Evolutionary conservation across 2,113 vertebrate genomes (phyloP).

Genomic region (Odocoileus hemionus): DNA sequence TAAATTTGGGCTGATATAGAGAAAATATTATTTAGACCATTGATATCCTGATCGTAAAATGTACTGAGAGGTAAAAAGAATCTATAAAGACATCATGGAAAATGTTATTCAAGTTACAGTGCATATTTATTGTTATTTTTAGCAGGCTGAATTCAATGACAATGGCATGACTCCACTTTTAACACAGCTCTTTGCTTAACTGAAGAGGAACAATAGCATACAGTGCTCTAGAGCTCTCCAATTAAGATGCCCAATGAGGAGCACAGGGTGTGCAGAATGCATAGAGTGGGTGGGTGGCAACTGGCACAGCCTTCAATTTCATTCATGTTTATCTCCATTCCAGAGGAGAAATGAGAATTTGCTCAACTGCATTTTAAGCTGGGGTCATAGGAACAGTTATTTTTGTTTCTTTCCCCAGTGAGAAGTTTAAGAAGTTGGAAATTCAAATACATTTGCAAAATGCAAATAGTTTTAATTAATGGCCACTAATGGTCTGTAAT

Average conservation of each 20-base stretch:
- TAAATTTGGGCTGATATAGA: not conserved
- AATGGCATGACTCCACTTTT: not conserved
- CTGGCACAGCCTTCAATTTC: not conserved
- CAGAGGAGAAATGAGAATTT: constrained; percentile 21
- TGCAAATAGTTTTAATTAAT: constrained; percentile 66
- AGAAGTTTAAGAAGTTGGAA: constrained; percentile 5
- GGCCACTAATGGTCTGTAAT: constrained; percentile 51
- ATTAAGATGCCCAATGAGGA: not conserved
- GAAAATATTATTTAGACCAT: not conserved
- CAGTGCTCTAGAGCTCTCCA: not conserved
- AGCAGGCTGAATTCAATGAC: not conserved
- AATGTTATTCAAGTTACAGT: not conserved
- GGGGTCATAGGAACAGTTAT: not conserved
- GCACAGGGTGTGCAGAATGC: not conserved
- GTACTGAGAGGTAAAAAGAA: not conserved
- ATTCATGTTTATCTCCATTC: not conserved
- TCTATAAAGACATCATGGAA: constrained; percentile 16
- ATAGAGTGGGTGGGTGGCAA: not conserved
- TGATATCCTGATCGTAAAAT: not conserved
- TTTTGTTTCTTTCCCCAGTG: constrained; percentile 11
- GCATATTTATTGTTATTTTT: constrained; percentile 26
- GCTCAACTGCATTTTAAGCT: not conserved
- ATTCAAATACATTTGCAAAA: constrained; percentile 42
- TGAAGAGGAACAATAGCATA: not conserved
- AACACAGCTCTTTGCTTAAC: not conserved